Conservation (phyloP, 2,888 invertebrate genomes). For the Drosophila anceps region DNA sequence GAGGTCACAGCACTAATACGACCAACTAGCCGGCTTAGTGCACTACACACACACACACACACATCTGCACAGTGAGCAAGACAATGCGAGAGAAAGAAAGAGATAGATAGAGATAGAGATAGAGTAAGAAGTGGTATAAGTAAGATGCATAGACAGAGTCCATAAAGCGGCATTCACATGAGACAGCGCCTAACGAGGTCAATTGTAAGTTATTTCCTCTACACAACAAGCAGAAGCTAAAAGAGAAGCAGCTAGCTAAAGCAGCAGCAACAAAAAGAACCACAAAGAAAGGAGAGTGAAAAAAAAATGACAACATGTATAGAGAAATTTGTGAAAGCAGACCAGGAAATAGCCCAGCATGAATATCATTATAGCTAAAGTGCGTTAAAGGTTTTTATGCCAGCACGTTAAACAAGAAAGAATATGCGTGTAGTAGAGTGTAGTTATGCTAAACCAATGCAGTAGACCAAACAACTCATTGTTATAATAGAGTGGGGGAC, state of each 20-base stretch:
- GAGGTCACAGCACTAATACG: slow-evolving; percentile 72
- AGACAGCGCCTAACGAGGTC: slow-evolving; percentile 76
- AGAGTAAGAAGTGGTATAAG: slow-evolving; percentile 21
- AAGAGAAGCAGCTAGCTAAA: slow-evolving; percentile 13
- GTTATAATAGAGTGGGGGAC: background rate
- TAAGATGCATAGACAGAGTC: slow-evolving; percentile 35
- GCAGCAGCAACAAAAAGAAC: slow-evolving; percentile 12
- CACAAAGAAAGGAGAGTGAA: slow-evolving; percentile 13
- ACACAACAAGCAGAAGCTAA: slow-evolving; percentile 45
- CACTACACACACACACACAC: slow-evolving; percentile 21
- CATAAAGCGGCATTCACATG: slow-evolving; percentile 63
- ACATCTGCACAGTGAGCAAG: slow-evolving; percentile 7
- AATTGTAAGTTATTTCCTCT: slow-evolving; percentile 80
- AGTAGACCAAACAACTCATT: slow-evolving; percentile 10
- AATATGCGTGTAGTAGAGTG: slow-evolving; percentile 5
- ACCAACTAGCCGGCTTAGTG: slow-evolving; percentile 63
- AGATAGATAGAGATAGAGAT: background rate
- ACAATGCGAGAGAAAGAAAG: slow-evolving; percentile 10
- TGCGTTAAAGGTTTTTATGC: slow-evolving; percentile 33
- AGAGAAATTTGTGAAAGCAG: slow-evolving; percentile 50
- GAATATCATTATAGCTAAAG: slow-evolving; percentile 70
- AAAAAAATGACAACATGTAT: slow-evolving; percentile 27
- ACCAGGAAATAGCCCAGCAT: slow-evolving; percentile 68
- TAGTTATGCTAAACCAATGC: too few species aligned
- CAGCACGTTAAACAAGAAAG: slow-evolving; percentile 9